These are phyloP conservation scores for Achroia grisella DNA, from an alignment of 1,140 invertebrate genomes.

Conservation along the genomic window DNA sequence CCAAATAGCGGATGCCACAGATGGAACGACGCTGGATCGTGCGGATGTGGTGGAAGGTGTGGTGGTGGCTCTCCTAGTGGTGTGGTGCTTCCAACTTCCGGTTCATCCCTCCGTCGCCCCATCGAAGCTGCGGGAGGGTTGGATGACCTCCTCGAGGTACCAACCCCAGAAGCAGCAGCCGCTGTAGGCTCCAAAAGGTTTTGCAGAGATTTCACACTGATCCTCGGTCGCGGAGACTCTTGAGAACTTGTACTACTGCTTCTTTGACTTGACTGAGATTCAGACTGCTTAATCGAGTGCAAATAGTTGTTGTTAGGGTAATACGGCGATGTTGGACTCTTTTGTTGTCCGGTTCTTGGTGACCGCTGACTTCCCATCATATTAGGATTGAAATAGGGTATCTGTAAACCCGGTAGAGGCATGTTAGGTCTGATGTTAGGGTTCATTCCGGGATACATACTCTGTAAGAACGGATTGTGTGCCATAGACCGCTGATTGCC, in stretches of 20 bases:
- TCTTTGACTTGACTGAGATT: conserved; percentile 28
- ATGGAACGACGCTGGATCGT: conserved; percentile 62
- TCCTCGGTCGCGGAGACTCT: conserved; percentile 71
- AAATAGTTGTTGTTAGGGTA: conserved; percentile 65
- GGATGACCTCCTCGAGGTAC: conserved; percentile 19
- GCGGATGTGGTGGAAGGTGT: conserved; percentile 47
- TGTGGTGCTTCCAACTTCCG: conserved; percentile 76
- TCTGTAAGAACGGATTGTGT: conserved; percentile 51
- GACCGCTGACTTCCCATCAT: conserved; percentile 51
- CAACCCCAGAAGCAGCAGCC: conserved; percentile 27
- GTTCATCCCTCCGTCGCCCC: conserved; percentile 58
- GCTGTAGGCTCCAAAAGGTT: conserved; percentile 72
- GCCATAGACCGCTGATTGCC: conserved; percentile 39
- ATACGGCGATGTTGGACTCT: conserved; percentile 59
- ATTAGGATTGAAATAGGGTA: conserved; percentile 65
- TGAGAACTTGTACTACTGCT: conserved; percentile 38
- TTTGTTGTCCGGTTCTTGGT: conserved; percentile 50
- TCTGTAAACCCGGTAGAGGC: conserved; percentile 57
- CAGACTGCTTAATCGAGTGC: conserved; percentile 50
- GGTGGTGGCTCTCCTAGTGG: conserved; percentile 53
- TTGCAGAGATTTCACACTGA: conserved; percentile 76
- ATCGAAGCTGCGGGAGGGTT: conserved; percentile 20
- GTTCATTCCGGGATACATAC: conserved; percentile 55
- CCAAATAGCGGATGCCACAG: conserved; percentile 71
- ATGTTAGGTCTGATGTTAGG: conserved; percentile 48